Percentiles rank a stretch among this genome's conserved stretches.
These are phyloP conservation scores for Rotaria magnacalcarata DNA, from an alignment of 2,888 invertebrate species.

Conservation along the genomic window DNA sequence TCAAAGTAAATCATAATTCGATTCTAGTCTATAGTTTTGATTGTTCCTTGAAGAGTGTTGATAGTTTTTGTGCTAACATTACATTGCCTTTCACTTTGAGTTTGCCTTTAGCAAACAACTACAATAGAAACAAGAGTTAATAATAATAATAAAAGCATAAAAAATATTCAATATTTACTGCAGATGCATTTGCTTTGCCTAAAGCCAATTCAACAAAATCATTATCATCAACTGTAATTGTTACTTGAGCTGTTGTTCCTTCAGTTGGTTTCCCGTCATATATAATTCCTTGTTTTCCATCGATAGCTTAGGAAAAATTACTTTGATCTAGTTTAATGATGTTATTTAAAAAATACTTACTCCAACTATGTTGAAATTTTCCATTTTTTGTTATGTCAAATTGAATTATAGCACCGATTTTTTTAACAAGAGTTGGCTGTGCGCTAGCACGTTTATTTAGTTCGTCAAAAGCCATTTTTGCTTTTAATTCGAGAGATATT, in stretches of 20 bases:
- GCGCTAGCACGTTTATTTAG: not conserved
- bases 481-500: not conserved
- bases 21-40: conserved; percentile 49
- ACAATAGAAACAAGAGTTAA: conserved; percentile 61
- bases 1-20: not conserved
- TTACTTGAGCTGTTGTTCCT: conserved; percentile 75
- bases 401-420: not conserved
- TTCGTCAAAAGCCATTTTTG: not conserved
- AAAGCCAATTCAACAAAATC: conserved; percentile 73
- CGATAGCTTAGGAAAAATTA: not conserved
- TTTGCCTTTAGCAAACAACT: conserved; percentile 85
- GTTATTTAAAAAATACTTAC: not conserved
- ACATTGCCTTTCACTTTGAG: conserved; percentile 84
- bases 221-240: conserved; percentile 77
- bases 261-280: conserved; percentile 60
- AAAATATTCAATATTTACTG: conserved; percentile 52
- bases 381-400: not conserved
- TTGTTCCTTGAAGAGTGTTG: conserved; percentile 68
- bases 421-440: not conserved
- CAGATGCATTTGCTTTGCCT: conserved; percentile 61
- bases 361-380: not conserved
- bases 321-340: not conserved
- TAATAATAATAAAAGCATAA: not conserved
- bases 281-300: not conserved
- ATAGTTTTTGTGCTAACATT: conserved; percentile 84